Base-by-base conservation (phyloP, 2,888 invertebrate genomes). In the Pomacea canaliculata region DNA sequence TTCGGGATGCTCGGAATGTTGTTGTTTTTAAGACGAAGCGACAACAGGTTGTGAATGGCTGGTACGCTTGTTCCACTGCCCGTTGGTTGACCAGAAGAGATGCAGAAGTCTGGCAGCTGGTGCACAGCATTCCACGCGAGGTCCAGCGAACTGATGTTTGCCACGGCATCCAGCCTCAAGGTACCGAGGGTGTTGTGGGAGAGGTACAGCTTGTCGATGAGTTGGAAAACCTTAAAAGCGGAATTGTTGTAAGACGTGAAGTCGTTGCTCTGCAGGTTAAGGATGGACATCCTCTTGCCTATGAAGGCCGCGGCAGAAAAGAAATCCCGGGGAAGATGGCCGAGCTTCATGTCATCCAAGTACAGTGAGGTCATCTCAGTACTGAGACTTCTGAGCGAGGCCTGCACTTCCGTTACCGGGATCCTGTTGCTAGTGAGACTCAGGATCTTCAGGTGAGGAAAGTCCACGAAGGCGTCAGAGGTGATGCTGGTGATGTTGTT, bases 401-500 rank as follows among this genome's bases (percentile, higher is more conserved):
- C 69, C 13, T 49, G n/a, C 13, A 74, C 49, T 51, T 69, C 67
- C 7, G 74, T 46, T 18, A 74, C 27, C 2, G 19, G 23, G 27
- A 74, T 62, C 46, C 9, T 60, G 63, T 74, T 74, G 10, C 16
- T 13, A 23, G 68, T 69, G 9, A 74, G 62, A 19, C 49, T 46
- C 37, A 74, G 62, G 1, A 37, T 13, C 62, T 48, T 23, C 18
- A 74, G 23, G 8, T 74, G 59, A 19, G 23, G 23, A 23, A 74
- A 74, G 51, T 74, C 74, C 5, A 68, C 74, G 37, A 74, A 74
- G 19, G 74, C 46, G 19, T 74, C 69, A 7, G 59, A 46, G 7
- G n/a, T 48, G 9, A 74, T 48, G 49, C 18, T 48, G 23, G 16
- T 12, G 23, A 74, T 74, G 19, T 51, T 27, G 63, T 69, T 69